Base-by-base conservation (phyloP, 2,113 vertebrate species). In the Leucopsar rothschildi region DNA sequence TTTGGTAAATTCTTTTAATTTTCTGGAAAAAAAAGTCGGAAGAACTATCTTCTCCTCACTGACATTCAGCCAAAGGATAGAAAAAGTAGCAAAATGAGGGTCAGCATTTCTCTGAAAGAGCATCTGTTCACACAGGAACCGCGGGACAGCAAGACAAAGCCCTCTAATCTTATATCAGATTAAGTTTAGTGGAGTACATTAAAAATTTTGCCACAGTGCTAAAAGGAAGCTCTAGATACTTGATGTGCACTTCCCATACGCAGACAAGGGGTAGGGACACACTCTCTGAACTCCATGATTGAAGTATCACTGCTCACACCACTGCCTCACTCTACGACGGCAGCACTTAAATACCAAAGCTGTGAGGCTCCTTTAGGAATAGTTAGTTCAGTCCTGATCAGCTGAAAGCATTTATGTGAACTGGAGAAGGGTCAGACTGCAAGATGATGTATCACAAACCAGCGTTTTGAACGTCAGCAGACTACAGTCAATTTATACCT, bases 11-110 rank as follows among this genome's bases (percentile, higher is more conserved):
- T 88, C 28, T 89, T 90, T 20, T 19, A 73, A 57, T 29, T 65
- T 88, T 69, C 45, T 44, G 57, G 11, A 29, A 53, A 40, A 37
- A 37, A 81, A 50, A 55, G 5, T 28, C 42, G 84, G 31, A 95
- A 93, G 55, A 94, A 89, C 15, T 57, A 31, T 69, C 75, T 82
- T 86, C 84, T 92, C 86, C 80, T 78, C 35, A 55, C 35, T 92
- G 95, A 75, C 61, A 81, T 76, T 92, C 64, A 82, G 76, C 86
- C 40, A 93, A 84, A 92, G 55, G 65, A 90, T 55, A 92, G 68
- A 94, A 96, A 86, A 86, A 95, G n/a, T 90, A 90, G 87, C 78
- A 97, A 96, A 95, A 92, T 8, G 14, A 93, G 86, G 57, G 91
- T 92, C 90, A 88, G 42, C 82, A 18, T 59, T 92, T 95, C 91